A percentile compares a stretch with the other conserved stretches of the same genome.
These are phyloP conservation scores for Leptopilina syphax DNA, from an alignment of 2,888 invertebrate species.

Conservation along the genomic window DNA sequence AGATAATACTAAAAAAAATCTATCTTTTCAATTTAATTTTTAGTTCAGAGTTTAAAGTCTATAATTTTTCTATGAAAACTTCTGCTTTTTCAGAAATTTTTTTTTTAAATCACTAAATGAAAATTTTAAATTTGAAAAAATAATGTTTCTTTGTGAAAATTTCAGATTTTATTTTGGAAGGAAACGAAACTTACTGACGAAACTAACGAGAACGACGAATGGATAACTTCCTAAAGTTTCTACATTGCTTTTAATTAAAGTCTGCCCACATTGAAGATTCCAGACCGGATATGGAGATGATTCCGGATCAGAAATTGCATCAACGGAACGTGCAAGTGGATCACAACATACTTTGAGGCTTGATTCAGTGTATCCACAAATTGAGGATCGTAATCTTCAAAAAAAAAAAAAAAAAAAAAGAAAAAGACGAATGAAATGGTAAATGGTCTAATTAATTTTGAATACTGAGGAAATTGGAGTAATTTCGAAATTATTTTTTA, in stretches of 20 bases:
- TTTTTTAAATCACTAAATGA: too few relatives aligned
- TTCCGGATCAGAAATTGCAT: constrained; percentile 40
- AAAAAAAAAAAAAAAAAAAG: not conserved
- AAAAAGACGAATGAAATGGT: not conserved
- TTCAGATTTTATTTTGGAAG: constrained; percentile 29
- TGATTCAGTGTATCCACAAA: constrained; percentile 65
- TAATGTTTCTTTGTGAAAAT: constrained; percentile 36
- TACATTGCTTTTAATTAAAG: constrained; percentile 60
- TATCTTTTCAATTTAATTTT: too few relatives aligned
- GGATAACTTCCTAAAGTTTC: constrained; percentile 83
- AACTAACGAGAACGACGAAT: constrained; percentile 87
- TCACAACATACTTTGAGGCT: constrained; percentile 66
- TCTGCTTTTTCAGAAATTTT: too few relatives aligned
- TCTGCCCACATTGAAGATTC: constrained; percentile 64
- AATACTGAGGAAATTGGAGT: too few relatives aligned
- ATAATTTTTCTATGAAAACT: too few relatives aligned
- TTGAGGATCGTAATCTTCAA: constrained; percentile 65
- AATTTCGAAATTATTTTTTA: too few relatives aligned
- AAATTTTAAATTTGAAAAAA: not conserved
- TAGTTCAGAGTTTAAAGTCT: too few relatives aligned
- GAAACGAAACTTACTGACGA: constrained; percentile 81
- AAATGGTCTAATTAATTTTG: not conserved
- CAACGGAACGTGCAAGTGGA: constrained; percentile 41
- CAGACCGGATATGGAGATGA: constrained; percentile 46
- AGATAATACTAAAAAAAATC: too few relatives aligned